A percentile compares a stretch with the other conserved stretches of the same genome.
Conservation (phyloP, 2,888 invertebrate species). For the Macrosiphum euphorbiae region DNA sequence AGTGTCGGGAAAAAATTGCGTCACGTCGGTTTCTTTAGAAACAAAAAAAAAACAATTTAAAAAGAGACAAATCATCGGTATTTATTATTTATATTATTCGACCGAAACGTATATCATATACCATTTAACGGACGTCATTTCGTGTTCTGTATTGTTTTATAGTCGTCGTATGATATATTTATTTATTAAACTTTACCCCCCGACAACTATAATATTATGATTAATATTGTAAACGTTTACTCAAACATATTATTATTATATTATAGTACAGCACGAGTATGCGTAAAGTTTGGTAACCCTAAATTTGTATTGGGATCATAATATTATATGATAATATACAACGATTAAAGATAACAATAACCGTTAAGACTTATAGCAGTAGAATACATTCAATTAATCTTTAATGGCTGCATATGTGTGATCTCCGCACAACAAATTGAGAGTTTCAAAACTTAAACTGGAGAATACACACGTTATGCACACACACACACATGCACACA, state of each 20-base stretch:
- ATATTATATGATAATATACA: conserved; percentile 2
- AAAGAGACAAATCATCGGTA: not conserved
- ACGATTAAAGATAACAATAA: not conserved
- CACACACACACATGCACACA: not conserved
- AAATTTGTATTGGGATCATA: conserved; percentile 2
- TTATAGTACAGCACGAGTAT: not conserved
- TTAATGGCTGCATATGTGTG: not conserved
- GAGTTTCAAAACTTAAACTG: not conserved
- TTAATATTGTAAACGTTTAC: not conserved
- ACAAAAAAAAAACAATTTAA: not conserved
- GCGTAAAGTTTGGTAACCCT: not conserved
- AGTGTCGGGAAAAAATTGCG: not conserved
- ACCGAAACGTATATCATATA: not conserved
- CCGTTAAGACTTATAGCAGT: not conserved
- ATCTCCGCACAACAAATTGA: not conserved
- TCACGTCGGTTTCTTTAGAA: not conserved
- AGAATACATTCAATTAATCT: not conserved
- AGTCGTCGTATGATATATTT: not conserved
- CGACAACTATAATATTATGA: not conserved
- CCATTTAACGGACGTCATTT: not conserved
- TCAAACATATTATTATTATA: not conserved
- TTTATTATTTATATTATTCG: not conserved
- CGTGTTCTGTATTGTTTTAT: not conserved
- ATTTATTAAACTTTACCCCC: not conserved
- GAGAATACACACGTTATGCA: not conserved